Base-by-base conservation (phyloP, 2,797 vertebrate species). In the Chrosomus eos region DNA sequence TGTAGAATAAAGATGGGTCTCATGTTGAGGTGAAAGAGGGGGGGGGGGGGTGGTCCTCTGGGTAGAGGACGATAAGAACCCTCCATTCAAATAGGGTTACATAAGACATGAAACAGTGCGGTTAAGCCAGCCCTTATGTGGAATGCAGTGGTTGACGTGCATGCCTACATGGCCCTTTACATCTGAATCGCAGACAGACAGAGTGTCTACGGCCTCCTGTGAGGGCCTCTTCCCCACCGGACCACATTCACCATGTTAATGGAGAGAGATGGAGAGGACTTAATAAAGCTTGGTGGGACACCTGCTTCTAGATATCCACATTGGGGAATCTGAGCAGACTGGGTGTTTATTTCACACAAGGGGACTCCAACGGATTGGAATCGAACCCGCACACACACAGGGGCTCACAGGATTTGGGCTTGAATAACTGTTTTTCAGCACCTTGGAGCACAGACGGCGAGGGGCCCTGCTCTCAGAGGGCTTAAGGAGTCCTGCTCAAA, bases 361-460 rank as follows among this genome's bases (percentile, higher is more conserved):
- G 88, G 88, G 84, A 87, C 85, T 79, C 84, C 80, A 51, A 78
- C 48, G 82, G 84, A 71, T 80, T 85, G 84, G 82, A 87, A 84
- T 86, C 72, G n/a, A 48, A 77, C 36, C 36, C 43, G 38, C 76
- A 51, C 62, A 76, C 60, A 51, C 68, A 36, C 81, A 83, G 23
- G 82, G 80, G 66, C 80, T 84, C 78, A 80, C 58, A 87, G 51
- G 84, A 87, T 89, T 88, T 87, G 86, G 89, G 75, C 83, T 89
- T 88, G 89, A 88, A 88, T 88, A 88, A 89, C 87, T 77, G 85
- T 87, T 90, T 89, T 90, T 86, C 86, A 90, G 86, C 88, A 88
- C 87, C 87, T 88, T 86, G 85, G 84, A 85, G 87, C 75, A 28
- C 86, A 86, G 87, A 85, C 85, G 81, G 77, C 36, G 77, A 88